phyloP scores from a whole-genome alignment of 2,797 vertebrate genomes.

The Melanotaenia boesemani region DNA sequence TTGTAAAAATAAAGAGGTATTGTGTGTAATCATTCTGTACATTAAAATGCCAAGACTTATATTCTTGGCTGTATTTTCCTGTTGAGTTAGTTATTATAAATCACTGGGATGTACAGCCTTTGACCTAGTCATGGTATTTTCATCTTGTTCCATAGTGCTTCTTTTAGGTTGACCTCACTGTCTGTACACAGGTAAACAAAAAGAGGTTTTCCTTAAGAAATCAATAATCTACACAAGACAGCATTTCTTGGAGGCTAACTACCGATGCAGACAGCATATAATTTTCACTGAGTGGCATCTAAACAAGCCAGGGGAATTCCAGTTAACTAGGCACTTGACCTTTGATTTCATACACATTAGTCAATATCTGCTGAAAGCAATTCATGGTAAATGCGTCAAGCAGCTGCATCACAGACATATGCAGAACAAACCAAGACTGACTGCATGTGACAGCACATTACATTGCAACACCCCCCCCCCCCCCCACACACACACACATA shows the following conservation, averaged over 20 bases:
- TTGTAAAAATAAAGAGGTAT: no score
- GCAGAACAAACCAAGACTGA: slow-evolving; percentile 21
- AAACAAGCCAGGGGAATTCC: slow-evolving; percentile 29
- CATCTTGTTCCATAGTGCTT: neutral
- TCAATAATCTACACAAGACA: slow-evolving; percentile 24
- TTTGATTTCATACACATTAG: slow-evolving; percentile 49
- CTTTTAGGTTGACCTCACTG: neutral
- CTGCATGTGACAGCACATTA: slow-evolving; percentile 38
- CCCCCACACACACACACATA: slow-evolving; percentile 24
- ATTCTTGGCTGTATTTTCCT: no score
- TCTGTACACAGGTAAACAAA: slow-evolving; percentile 7
- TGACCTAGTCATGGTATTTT: neutral
- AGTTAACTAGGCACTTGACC: slow-evolving; percentile 46
- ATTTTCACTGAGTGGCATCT: slow-evolving; percentile 20
- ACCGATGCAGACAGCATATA: slow-evolving; percentile 7
- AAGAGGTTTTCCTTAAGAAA: slow-evolving; percentile 25
- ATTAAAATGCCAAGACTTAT: no score
- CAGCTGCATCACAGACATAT: slow-evolving; percentile 24
- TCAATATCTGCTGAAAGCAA: slow-evolving; percentile 52
- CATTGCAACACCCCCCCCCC: no score
- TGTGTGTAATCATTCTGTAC: no score
- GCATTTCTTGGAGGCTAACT: slow-evolving; percentile 17
- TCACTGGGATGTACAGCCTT: neutral
- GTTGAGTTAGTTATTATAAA: no score
- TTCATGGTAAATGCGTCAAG: slow-evolving; percentile 25